phyloP scores from a whole-genome alignment of 1,140 invertebrate species.

The Trinorchestia longiramus region DNA sequence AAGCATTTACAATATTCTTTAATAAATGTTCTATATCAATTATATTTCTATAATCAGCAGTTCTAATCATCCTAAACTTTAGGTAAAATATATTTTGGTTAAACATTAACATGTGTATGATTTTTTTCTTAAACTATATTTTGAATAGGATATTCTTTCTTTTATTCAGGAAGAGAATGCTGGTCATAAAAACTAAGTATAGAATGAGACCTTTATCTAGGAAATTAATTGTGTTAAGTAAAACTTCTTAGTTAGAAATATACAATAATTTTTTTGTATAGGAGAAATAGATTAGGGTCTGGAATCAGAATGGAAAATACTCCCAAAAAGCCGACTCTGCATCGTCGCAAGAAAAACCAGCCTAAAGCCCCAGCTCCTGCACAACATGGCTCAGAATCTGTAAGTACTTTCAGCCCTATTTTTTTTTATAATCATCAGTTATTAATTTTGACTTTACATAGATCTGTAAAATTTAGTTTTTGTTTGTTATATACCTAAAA shows the following conservation, averaged over 20 bases:
- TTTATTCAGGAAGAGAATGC: not conserved
- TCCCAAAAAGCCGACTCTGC: constrained; percentile 4
- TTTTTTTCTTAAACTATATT: not conserved
- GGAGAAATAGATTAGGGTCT: not conserved
- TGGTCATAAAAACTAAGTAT: not conserved
- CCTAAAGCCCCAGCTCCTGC: not conserved
- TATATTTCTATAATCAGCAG: no score
- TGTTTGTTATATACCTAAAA: no score
- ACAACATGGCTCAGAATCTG: constrained; percentile 6
- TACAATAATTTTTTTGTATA: not conserved
- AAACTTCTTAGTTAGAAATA: not conserved
- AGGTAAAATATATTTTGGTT: no score
- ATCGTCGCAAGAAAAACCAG: constrained; percentile 1
- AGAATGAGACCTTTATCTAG: not conserved
- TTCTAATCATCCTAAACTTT: no score
- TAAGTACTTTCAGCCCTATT: not conserved
- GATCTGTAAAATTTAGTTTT: no score
- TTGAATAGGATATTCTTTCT: not conserved
- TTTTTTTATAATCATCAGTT: no score
- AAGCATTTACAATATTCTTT: no score
- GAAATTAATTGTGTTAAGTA: not conserved
- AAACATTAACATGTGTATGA: no score
- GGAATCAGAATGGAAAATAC: not conserved
- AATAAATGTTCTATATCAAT: no score
- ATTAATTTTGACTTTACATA: not conserved